phyloP scores from a whole-genome alignment of 2,888 invertebrate species.

The Polydrusus pterygomalis region DNA sequence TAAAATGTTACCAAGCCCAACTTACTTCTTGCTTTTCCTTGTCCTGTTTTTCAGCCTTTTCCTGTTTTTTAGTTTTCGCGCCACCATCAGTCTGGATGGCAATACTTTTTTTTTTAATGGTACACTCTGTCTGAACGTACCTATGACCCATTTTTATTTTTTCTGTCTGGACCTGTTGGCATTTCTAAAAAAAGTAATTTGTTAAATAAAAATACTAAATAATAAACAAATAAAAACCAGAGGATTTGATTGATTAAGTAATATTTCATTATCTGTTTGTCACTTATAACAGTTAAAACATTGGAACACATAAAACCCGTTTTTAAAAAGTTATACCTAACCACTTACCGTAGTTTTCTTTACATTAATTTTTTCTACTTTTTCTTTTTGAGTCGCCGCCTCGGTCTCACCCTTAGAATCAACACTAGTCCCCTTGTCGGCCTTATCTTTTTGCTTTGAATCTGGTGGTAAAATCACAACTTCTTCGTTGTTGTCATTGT shows the following conservation, averaged over 20 bases:
- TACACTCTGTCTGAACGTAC: constrained; percentile 31
- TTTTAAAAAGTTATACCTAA: too few relatives aligned
- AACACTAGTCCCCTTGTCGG: neutral
- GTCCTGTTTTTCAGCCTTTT: neutral
- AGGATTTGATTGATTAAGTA: too few relatives aligned
- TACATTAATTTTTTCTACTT: neutral
- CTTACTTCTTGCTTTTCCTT: constrained; percentile 13
- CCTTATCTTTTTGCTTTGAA: neutral
- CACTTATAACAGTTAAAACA: too few relatives aligned
- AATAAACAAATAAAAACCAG: too few relatives aligned
- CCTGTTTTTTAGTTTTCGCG: neutral
- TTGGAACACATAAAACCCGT: too few relatives aligned
- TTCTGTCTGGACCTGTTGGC: constrained; percentile 39
- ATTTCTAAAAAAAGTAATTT: constrained; percentile 1
- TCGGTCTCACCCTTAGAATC: neutral
- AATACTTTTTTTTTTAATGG: constrained; percentile 32
- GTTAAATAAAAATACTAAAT: too few relatives aligned
- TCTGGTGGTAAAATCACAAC: neutral
- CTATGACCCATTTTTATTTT: constrained; percentile 32
- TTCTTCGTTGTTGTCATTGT: neutral
- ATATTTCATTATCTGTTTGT: too few relatives aligned
- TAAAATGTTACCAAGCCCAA: too few relatives aligned
- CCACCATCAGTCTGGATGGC: constrained; percentile 23
- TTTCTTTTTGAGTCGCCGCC: neutral
- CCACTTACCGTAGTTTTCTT: constrained; percentile 3